phyloP scores from a whole-genome alignment of 2,113 vertebrate species.

The Dromiciops gliroides region DNA sequence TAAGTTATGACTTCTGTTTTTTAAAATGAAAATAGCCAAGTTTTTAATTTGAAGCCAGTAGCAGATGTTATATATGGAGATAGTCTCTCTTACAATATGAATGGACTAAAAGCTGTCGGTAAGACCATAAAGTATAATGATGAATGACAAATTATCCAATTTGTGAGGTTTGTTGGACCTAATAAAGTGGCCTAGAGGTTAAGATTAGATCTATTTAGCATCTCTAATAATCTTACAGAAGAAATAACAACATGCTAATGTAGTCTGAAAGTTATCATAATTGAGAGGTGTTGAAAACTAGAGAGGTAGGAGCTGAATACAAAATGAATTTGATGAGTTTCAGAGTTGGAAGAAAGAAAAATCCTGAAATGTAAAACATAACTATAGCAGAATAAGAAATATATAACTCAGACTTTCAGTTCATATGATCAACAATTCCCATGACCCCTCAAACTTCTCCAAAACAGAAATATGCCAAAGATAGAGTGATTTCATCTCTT shows the following conservation, averaged over 20 bases:
- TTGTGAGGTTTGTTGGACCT: background rate
- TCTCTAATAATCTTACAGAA: background rate
- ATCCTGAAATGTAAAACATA: background rate
- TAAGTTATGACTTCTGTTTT: background rate
- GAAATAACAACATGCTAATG: background rate
- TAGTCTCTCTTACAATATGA: background rate
- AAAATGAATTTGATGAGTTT: background rate
- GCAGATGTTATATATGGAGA: background rate
- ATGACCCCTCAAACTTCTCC: background rate
- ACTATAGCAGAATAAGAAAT: background rate
- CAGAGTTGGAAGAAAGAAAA: background rate
- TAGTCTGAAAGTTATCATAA: background rate
- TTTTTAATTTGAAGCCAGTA: background rate
- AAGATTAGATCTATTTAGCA: background rate
- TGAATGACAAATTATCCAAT: background rate
- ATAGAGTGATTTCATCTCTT: background rate
- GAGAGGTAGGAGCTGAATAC: background rate
- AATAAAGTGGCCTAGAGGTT: background rate
- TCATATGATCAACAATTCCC: background rate
- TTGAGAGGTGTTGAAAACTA: background rate
- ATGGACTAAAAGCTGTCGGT: background rate
- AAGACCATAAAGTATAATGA: background rate
- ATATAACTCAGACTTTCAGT: background rate
- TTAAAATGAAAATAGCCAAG: background rate
- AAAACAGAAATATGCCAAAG: background rate